Percentiles rank a stretch among this genome's conserved stretches.
These are phyloP conservation scores for Cheilosia grossa DNA, from an alignment of 2,888 invertebrate species.

Conservation along the genomic window DNA sequence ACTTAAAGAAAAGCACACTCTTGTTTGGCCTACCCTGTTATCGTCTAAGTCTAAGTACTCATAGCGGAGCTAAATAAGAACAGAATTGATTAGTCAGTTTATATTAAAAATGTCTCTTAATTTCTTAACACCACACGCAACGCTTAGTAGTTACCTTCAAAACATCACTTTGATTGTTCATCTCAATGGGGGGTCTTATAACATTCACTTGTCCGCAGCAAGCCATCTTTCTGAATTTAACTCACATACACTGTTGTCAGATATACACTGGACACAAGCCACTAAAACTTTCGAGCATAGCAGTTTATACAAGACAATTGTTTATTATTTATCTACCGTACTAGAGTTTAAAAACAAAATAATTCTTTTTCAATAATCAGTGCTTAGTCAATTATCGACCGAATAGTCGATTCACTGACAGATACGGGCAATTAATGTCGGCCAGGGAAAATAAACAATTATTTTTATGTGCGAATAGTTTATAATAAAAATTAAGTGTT, in stretches of 20 bases:
- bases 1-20: conserved; percentile 20
- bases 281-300: conserved; percentile 7
- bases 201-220: conserved; percentile 89
- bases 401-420: conserved; percentile 29
- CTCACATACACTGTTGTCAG: conserved; percentile 46
- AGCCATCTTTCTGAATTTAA: conserved; percentile 83
- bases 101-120: not conserved
- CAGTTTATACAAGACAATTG: conserved; percentile 20
- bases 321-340: conserved; percentile 12
- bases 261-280: conserved; percentile 9
- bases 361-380: conserved; percentile 75
- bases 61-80: conserved; percentile 71
- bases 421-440: conserved; percentile 55
- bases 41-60: conserved; percentile 76
- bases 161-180: conserved; percentile 90
- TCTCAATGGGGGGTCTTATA: conserved; percentile 90
- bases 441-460: conserved; percentile 55
- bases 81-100: conserved; percentile 46
- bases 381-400: conserved; percentile 60
- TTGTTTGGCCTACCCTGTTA: conserved; percentile 80
- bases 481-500: not conserved
- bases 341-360: conserved; percentile 64
- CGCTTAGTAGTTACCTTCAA: conserved; percentile 86
- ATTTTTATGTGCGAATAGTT: conserved; percentile 4
- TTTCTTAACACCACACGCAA: not conserved